Evolutionary conservation across 2,113 vertebrate species (phyloP).

Genomic region (Siniperca chuatsi): DNA sequence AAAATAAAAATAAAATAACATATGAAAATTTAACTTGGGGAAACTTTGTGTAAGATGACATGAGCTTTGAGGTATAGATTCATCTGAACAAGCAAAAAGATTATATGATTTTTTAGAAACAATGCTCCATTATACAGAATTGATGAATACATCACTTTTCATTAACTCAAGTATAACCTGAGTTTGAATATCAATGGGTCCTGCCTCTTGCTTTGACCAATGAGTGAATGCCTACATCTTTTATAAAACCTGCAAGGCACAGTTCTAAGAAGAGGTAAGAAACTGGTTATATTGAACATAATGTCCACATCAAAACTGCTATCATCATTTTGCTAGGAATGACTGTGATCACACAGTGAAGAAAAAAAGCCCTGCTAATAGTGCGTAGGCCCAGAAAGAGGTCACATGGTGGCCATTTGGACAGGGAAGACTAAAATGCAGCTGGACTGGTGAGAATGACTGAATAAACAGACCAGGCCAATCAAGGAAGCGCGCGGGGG

Average conservation of each 20-base stretch:
- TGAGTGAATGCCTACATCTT: not conserved
- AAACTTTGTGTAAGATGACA: not conserved
- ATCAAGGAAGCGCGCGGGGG: constrained; percentile 48
- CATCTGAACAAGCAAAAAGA: not conserved
- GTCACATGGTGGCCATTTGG: constrained; percentile 59
- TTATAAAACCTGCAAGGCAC: not conserved
- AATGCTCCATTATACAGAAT: not conserved
- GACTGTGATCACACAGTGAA: not conserved
- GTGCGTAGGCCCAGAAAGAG: constrained; percentile 13
- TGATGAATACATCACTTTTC: not conserved
- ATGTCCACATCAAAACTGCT: not conserved
- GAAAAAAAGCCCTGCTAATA: constrained; percentile 13
- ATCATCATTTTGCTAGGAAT: not conserved
- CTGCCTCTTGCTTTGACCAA: not conserved
- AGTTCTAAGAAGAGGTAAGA: not conserved
- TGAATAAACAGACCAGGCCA: constrained; percentile 67
- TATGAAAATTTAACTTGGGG: not conserved
- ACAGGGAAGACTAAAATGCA: constrained; percentile 53
- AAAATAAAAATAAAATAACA: not conserved
- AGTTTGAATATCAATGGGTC: not conserved
- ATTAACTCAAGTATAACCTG: not conserved
- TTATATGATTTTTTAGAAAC: not conserved
- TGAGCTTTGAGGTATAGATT: not conserved
- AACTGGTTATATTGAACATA: not conserved
- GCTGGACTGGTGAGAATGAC: constrained; percentile 71